These are phyloP conservation scores for Malurus leucopterus DNA, from an alignment of 2,797 vertebrate species.

Conservation along the genomic window DNA sequence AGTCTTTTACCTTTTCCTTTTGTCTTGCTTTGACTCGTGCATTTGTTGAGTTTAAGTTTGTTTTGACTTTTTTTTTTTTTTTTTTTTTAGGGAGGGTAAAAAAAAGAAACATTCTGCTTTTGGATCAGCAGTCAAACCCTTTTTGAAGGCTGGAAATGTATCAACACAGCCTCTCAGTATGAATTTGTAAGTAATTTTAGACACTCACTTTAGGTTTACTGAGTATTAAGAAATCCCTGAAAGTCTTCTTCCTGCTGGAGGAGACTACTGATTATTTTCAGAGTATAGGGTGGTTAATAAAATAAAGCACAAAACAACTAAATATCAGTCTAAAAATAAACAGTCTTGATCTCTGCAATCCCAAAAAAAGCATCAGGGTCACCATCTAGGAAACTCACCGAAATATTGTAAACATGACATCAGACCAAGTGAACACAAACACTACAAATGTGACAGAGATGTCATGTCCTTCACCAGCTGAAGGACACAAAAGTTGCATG, in stretches of 20 bases:
- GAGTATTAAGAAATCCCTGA: not conserved
- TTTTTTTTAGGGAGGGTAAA: not conserved
- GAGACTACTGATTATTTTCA: not conserved
- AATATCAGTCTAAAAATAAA: not conserved
- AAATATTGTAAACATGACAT: not conserved
- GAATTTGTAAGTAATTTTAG: not conserved
- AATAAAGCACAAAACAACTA: not conserved
- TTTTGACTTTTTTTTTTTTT: not conserved
- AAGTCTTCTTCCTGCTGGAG: not conserved
- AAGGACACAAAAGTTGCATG: not conserved
- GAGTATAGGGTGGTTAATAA: not conserved
- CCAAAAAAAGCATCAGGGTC: not conserved
- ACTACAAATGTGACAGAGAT: not conserved
- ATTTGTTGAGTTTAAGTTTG: not conserved
- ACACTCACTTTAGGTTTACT: not conserved
- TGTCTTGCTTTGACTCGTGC: not conserved
- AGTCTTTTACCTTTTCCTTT: not conserved
- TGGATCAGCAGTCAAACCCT: not conserved
- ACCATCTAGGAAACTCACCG: not conserved
- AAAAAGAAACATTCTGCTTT: not conserved
- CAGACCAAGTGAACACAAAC: not conserved
- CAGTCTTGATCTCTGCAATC: not conserved
- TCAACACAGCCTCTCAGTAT: not conserved
- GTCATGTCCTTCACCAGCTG: not conserved
- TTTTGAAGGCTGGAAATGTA: not conserved